Evolutionary conservation across 1,140 invertebrate species (phyloP), one percentile per base, ranked within the genome.

Genomic region (Holcopasites calliopsidis): DNA sequence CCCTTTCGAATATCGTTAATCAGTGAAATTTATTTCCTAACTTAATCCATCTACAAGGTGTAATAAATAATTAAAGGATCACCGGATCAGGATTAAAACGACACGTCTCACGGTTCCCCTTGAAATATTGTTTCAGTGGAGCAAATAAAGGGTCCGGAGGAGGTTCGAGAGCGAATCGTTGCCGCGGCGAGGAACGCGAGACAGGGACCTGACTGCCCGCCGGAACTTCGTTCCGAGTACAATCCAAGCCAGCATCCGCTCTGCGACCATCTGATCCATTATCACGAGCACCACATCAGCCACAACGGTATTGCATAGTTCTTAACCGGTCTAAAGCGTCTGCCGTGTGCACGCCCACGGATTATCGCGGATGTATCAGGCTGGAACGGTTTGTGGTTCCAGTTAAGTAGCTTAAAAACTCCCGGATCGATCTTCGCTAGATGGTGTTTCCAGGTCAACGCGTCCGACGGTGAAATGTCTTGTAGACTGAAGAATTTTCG

Each of bases 61-160:
- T n/a, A n/a, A n/a, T n/a, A n/a, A n/a, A n/a, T n/a, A n/a, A n/a
- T n/a, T n/a, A n/a, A n/a, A n/a, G n/a, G n/a, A n/a, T n/a, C n/a
- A n/a, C n/a, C n/a, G n/a, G n/a, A n/a, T n/a, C n/a, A n/a, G n/a
- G n/a, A n/a, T n/a, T 26, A 44, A 28, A 16, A 11, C 23, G 16
- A 33, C 16, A 6, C 6, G 38, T 28, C 28, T 18, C 7, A 50
- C 35, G 21, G n/a, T 49, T 71, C 23, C 1, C 2, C 4, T 7
- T 64, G 4, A 4, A 21, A 69, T 65, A n/a, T 77, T 52, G 92
- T 92, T 49, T 23, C 88, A 96, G 95, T 96, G 92, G 95, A 96
- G 89, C 94, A 96, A 92, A 92, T 96, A 21, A 96, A 96, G 90
- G 94, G 94, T 61, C 93, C 93, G 79, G 91, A 93, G 65, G 95